Conservation (phyloP, 1,140 invertebrate species). For the Tetramorium parvispinum region DNA sequence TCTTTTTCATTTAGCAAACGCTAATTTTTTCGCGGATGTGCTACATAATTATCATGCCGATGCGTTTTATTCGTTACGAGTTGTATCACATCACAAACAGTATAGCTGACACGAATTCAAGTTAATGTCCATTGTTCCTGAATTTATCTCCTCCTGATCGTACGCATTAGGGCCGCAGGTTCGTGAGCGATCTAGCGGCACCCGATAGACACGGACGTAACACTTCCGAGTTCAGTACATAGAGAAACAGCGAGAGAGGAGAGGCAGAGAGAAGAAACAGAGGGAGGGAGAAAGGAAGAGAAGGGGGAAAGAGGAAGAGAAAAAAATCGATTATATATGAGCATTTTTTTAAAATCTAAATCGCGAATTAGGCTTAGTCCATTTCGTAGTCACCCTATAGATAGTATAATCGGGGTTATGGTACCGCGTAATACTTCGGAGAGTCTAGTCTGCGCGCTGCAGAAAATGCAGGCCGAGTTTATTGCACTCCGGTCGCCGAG, state of each 20-base stretch:
- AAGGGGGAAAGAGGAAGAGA: background rate
- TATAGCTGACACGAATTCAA: constrained; percentile 43
- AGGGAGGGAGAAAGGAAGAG: background rate
- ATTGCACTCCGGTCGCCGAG: constrained; percentile 68
- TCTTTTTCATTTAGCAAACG: background rate
- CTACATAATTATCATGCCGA: constrained; percentile 30
- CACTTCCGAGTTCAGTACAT: constrained; percentile 41
- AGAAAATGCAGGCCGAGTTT: constrained; percentile 74
- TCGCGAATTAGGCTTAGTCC: constrained; percentile 6
- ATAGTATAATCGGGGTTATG: constrained; percentile 75
- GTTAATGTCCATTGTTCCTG: constrained; percentile 41
- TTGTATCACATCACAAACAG: constrained; percentile 6
- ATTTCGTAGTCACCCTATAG: constrained; percentile 59
- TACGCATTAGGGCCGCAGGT: constrained; percentile 26
- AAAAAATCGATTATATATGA: background rate
- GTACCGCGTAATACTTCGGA: constrained; percentile 76
- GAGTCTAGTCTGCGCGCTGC: constrained; percentile 60
- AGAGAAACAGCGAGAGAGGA: background rate
- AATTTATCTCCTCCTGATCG: constrained; percentile 48
- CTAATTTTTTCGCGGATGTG: constrained; percentile 39
- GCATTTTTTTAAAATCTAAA: background rate
- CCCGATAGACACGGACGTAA: constrained; percentile 49
- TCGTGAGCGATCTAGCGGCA: constrained; percentile 54
- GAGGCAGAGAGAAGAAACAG: background rate
- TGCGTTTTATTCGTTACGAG: constrained; percentile 43